phyloP scores from a whole-genome alignment of 2,113 vertebrate species.

The Okapia johnstoni region DNA sequence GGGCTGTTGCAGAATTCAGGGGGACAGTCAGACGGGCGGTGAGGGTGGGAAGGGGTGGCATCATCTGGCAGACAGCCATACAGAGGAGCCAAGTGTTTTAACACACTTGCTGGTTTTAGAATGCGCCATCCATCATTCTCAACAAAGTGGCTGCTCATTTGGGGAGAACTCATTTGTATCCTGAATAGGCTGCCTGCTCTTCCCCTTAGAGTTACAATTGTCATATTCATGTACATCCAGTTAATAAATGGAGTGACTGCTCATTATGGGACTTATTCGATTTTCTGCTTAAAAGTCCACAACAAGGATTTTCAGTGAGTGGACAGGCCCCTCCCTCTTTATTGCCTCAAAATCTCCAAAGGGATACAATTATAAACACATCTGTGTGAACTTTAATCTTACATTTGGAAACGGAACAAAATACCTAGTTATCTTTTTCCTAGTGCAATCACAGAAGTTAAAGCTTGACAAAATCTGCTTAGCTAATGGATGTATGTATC shows the following conservation, averaged over 20 bases:
- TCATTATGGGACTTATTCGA: background rate
- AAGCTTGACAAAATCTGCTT: background rate
- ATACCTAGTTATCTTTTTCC: background rate
- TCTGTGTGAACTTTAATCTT: background rate
- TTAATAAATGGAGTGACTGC: constrained; percentile 27
- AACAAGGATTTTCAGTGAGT: background rate
- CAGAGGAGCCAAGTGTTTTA: background rate
- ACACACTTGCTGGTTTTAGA: background rate
- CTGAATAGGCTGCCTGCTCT: background rate
- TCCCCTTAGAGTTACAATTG: background rate
- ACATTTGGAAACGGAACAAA: background rate
- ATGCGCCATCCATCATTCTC: constrained; percentile 27
- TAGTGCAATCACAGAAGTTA: background rate
- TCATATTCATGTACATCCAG: background rate
- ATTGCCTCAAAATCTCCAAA: background rate
- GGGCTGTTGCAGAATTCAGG: background rate
- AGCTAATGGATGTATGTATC: background rate
- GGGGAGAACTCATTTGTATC: background rate
- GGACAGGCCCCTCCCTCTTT: background rate
- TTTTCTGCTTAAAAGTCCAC: constrained; percentile 19
- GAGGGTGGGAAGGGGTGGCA: background rate
- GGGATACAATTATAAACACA: background rate
- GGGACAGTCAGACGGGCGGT: background rate
- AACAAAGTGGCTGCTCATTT: background rate
- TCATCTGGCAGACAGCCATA: background rate